Evolutionary conservation across 1,140 invertebrate species (phyloP).

Genomic region (Triops cancriformis): DNA sequence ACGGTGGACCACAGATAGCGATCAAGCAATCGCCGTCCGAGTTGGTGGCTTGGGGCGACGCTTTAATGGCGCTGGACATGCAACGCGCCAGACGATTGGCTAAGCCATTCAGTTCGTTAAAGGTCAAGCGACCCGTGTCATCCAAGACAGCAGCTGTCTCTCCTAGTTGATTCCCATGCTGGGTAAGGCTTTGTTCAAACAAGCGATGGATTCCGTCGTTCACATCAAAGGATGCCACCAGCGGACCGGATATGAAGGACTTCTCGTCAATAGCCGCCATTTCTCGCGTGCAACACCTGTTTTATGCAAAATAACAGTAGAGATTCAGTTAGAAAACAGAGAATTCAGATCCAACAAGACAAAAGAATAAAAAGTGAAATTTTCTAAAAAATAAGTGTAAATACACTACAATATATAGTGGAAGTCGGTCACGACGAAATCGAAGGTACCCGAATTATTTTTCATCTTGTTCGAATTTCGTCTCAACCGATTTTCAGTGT

Average conservation of each 20-base stretch:
- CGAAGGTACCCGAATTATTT: too few relatives aligned
- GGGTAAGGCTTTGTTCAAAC: not conserved
- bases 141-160: not conserved
- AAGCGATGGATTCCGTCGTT: not conserved
- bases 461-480: too few relatives aligned
- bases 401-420: too few relatives aligned
- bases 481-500: too few relatives aligned
- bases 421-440: too few relatives aligned
- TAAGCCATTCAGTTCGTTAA: not conserved
- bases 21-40: slow-evolving; percentile 57
- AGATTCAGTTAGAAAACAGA: too few relatives aligned
- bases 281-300: too few relatives aligned
- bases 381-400: too few relatives aligned
- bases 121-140: not conserved
- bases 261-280: not conserved
- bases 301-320: too few relatives aligned
- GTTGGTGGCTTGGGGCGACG: slow-evolving; percentile 39
- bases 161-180: not conserved
- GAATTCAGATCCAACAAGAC: too few relatives aligned
- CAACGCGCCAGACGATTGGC: not conserved
- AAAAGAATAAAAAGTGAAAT: too few relatives aligned
- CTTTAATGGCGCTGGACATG: not conserved
- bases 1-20: slow-evolving; percentile 65
- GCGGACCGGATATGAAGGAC: not conserved
- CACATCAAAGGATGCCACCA: not conserved